These are phyloP conservation scores for Drosophila suzukii DNA, from an alignment of 1,140 invertebrate species.

Conservation along the genomic window DNA sequence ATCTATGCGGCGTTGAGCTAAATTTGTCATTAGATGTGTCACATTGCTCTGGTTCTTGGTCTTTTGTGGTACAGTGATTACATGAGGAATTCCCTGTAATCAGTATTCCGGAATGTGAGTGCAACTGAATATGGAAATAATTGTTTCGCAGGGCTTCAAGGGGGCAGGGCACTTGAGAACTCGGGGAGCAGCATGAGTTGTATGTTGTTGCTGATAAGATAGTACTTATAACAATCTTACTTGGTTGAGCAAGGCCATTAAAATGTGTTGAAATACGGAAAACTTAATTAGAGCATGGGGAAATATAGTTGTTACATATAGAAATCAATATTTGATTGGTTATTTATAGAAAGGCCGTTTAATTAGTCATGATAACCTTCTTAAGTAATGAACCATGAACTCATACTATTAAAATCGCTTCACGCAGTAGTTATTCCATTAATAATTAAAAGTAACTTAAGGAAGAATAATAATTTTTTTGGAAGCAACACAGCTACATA, in stretches of 20 bases:
- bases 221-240: background rate
- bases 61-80: slow-evolving; percentile 36
- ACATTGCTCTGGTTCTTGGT: slow-evolving; percentile 23
- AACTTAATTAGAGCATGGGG: background rate
- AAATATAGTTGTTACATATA: background rate
- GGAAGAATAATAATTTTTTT: background rate
- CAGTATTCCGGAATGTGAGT: slow-evolving; percentile 1
- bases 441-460: background rate
- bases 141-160: background rate
- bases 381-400: background rate
- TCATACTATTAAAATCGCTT: no score
- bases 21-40: slow-evolving; percentile 51
- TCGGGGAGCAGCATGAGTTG: slow-evolving; percentile 1
- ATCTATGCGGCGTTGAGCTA: slow-evolving; percentile 50
- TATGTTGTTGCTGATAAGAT: slow-evolving; percentile 24
- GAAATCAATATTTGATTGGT: background rate
- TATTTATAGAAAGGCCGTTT: background rate
- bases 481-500: background rate
- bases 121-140: slow-evolving; percentile 8
- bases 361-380: background rate
- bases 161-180: slow-evolving; percentile 3
- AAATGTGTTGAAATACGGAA: slow-evolving; percentile 12
- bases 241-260: slow-evolving; percentile 1
- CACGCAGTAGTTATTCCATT: background rate
- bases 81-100: slow-evolving; percentile 3